Base-by-base conservation (phyloP, 2,888 invertebrate species). In the Chloromyia formosa region DNA sequence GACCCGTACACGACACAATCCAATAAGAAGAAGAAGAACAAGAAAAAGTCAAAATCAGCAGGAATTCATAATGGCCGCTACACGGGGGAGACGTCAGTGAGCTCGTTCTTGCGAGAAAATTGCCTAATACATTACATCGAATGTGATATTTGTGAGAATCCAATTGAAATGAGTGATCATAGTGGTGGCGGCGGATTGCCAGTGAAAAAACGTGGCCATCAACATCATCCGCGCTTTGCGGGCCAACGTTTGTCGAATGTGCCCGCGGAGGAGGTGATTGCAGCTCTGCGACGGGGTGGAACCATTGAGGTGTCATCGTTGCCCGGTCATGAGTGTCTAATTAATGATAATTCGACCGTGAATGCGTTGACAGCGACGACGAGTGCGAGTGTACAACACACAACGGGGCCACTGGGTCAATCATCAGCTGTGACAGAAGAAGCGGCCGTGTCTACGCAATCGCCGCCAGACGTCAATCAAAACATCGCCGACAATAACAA, bases 201-300 rank as follows among this genome's bases (percentile, higher is more conserved):
- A 66, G 27, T 75, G 18, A 85, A 82, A 85, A 90, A 91, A 84
- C 89, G 91, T 85, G 92, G 92, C 79, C 92, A 91, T 85, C 92
- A 92, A 86, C 91, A 92, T 86, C 92, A 92, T 87, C 92, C 91
- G 83, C 90, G 91, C 78, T 89, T 91, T 82, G 85, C 89, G 82
- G 89, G 89, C 79, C 86, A 87, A 80, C 87, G 90, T 77, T 84
- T 85, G 75, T 88, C 89, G 82, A 83, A 83, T 79, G 87, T 88
- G 81, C 87, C 88, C 81, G 84, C 85, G 12, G 83, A 83, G 73
- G 85, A 86, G 77, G 84, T 86, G 20, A 79, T 86, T 45, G 84
- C 84, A n/a, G 84, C 85, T 2, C 80, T 85, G 18, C 83, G 85
- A 76, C 82, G 84, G 27, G 84, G 82, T 75, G 84, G 84, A 76